Conservation (phyloP, 2,888 invertebrate species). For the Thecocarcelia acutangulata region DNA sequence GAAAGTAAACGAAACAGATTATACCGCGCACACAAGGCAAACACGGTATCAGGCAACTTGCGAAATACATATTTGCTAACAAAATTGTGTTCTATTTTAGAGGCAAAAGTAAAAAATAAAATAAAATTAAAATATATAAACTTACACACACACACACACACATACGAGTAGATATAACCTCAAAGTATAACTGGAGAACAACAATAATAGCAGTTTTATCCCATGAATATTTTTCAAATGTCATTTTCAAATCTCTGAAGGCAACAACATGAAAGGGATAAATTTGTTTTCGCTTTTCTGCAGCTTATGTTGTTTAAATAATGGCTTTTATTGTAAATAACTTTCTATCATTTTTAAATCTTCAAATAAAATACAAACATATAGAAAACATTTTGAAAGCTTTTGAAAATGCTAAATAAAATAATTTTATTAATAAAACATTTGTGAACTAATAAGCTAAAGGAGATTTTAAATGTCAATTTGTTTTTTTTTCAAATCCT, state of each 20-base stretch:
- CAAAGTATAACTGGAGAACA: neutral
- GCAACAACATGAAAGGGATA: slow-evolving; percentile 15
- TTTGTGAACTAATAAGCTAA: no score
- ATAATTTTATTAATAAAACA: no score
- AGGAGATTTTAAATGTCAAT: no score
- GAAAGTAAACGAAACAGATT: slow-evolving; percentile 4
- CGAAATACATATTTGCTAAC: slow-evolving; percentile 6
- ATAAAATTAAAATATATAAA: neutral
- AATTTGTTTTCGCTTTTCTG: slow-evolving; percentile 10
- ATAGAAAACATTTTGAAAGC: no score
- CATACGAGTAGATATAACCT: neutral
- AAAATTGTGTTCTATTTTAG: slow-evolving; percentile 1
- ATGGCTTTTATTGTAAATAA: slow-evolving; percentile 1
- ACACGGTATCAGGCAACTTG: slow-evolving; percentile 25
- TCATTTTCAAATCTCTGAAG: slow-evolving; percentile 17
- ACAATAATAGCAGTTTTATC: slow-evolving; percentile 13
- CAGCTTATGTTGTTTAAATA: slow-evolving; percentile 16
- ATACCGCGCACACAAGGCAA: slow-evolving; percentile 9
- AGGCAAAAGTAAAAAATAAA: neutral
- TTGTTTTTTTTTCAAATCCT: no score
- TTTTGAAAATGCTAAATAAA: no score
- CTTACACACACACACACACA: no score
- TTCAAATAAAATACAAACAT: no score
- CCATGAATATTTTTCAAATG: slow-evolving; percentile 30
- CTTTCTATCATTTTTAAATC: neutral